Evolutionary conservation across 2,888 invertebrate species (phyloP), one percentile per base, ranked within the genome.

Genomic region (Noctua janthe): DNA sequence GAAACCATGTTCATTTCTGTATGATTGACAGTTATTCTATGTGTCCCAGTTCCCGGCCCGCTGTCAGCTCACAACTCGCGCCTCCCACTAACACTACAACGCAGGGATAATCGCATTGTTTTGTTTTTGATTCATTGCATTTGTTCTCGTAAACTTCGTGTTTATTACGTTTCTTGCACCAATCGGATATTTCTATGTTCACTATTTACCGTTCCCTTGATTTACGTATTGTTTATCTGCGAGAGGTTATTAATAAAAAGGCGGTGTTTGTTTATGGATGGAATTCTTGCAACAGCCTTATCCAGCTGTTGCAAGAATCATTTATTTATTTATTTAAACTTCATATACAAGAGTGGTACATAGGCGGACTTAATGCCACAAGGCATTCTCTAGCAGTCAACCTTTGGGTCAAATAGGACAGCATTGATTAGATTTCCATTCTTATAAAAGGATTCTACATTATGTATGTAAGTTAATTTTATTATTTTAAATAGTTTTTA

Each of bases 61-160:
- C 91, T 89, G n/a, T 51, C 5, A 78, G 80, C 89, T 82, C 71
- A 20, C 84, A 23, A 62, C 89, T 91, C 87, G 80, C 1, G 75
- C 91, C 88, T 74, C 86, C 66, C 85, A 71, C 89, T 82, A 88
- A 90, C 89, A 90, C 91, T 92, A 94, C 94, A 94, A 94, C 93
- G 93, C 95, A 92, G 94, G 96, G 96, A 96, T 97, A 96, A 97
- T 96, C 96, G 94, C 94, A 95, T 95, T 96, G 96, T 96, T 96
- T 96, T 95, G 96, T 96, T 95, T 95, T 95, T 96, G 96, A 97
- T 97, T 96, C 96, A 96, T 96, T 95, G 96, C 96, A 93, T 95
- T 94, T 92, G 94, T 94, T 92, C 93, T 93, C 94, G 92, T 92
- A 93, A 95, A 95, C 92, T 95, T 95, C 85, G 93, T 94, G 94